A percentile compares a stretch with the other conserved stretches of the same genome.
Conservation (phyloP, 2,797 vertebrate species). For the Steatocranus sp. region DNA sequence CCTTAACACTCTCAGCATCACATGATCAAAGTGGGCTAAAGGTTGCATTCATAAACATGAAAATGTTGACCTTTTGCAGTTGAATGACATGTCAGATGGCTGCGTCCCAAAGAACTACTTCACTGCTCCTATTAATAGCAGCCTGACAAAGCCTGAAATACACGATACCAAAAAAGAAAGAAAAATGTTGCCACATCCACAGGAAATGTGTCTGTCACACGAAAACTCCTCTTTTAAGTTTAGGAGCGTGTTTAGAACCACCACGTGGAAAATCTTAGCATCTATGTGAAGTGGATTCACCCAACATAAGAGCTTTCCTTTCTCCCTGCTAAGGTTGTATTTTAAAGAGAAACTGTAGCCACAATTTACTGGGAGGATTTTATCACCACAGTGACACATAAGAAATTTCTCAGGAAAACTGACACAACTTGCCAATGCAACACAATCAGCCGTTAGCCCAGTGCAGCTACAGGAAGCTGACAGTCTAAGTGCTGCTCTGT, state of each 20-base stretch:
- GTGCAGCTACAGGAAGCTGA: neutral
- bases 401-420: constrained; percentile 15
- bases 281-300: neutral
- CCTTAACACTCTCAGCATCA: neutral
- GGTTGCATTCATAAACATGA: constrained; percentile 58
- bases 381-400: neutral
- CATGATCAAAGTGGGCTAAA: constrained; percentile 64
- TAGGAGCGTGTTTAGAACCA: neutral
- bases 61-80: constrained; percentile 58
- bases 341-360: neutral
- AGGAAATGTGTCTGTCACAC: neutral
- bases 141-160: constrained; percentile 14
- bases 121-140: constrained; percentile 52
- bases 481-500: neutral
- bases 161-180: neutral
- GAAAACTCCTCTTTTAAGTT: neutral
- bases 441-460: neutral
- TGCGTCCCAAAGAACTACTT: constrained; percentile 40
- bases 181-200: neutral
- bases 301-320: neutral
- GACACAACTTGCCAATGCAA: constrained; percentile 25
- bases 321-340: neutral
- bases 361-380: constrained; percentile 5
- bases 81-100: constrained; percentile 45
- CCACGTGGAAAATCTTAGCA: neutral